Evolutionary conservation across 2,113 vertebrate species (phyloP), one percentile per base, ranked within the genome.

Genomic region (Myrmophylax atrothorax): DNA sequence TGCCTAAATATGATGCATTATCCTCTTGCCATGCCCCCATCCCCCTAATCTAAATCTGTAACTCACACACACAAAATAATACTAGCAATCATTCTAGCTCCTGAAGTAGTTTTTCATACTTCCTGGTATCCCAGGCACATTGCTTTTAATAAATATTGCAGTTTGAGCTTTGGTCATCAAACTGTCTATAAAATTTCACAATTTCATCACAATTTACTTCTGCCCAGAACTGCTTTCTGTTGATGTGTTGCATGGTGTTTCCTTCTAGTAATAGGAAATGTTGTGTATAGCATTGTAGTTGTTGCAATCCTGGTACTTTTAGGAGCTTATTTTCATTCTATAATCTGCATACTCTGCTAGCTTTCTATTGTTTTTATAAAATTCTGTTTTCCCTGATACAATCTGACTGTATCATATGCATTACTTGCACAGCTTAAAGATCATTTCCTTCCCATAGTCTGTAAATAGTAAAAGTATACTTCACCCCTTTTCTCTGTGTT

Each of bases 21-120:
- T 46, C 19, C 15, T 85, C 2, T 67, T 83, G 8, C 4, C 0
- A 0, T 7, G 3, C 16, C 18, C 11, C 2, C 5, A 37, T 31
- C 22, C 2, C 6, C 4, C 13, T 12, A 26, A 59, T 63, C 66
- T 82, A 35, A 33, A 82, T 82, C 66, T 73, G 18, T 75, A 76
- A 52, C 3, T 12, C 18, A 18, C 33, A 4, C 3, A 13, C 0
- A 1, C 8, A 23, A 47, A 75, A 60, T 31, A 10, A 18, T 26
- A 26, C 14, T 59, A 66, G 38, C 40, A 81, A 56, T 84, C 55
- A 58, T 62, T 84, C 46, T 28, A 26, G 20, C 38, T 56, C 82
- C 40, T 73, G 46, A 76, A 60, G 15, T 5, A 60, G 49, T 91
- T 17, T 79, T 68, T 88, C 58, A 6, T 82, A 62, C 28, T 25